A percentile compares a stretch with the other conserved stretches of the same genome.
Evolutionary conservation across 1,140 invertebrate genomes (phyloP).

Genomic region (Leguminivora glycinivorella): DNA sequence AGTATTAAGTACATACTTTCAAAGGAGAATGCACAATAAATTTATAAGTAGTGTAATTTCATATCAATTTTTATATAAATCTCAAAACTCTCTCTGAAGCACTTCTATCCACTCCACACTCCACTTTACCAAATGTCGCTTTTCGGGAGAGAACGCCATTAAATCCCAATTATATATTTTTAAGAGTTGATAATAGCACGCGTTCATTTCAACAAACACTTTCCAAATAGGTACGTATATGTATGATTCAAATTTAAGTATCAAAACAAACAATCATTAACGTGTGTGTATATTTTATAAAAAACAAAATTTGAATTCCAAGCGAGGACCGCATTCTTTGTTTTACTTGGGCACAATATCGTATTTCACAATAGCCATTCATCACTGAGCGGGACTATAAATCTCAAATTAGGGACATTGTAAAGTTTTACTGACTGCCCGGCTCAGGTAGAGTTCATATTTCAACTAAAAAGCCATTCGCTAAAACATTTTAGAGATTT

Average conservation of each 20-base stretch:
- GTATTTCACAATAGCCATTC: constrained; percentile 67
- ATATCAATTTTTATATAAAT: not conserved
- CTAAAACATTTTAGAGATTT: constrained; percentile 14
- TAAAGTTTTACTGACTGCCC: constrained; percentile 69
- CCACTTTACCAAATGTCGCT: no score
- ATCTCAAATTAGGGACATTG: constrained; percentile 70
- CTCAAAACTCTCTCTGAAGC: not conserved
- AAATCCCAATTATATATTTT: no score
- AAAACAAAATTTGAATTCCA: constrained; percentile 10
- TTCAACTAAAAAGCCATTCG: constrained; percentile 40
- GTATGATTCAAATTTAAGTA: not conserved
- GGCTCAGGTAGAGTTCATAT: constrained; percentile 56
- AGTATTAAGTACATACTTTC: not conserved
- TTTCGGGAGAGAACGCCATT: not conserved
- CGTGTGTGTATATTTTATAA: constrained; percentile 2
- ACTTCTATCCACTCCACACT: no score
- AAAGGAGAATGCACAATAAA: no score
- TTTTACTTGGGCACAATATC: constrained; percentile 48
- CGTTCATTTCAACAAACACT: not conserved
- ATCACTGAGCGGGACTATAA: constrained; percentile 54
- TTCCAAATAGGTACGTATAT: not conserved
- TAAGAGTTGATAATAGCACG: no score
- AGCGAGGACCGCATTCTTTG: constrained; percentile 35
- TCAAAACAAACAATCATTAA: not conserved
- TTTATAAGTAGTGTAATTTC: no score